Evolutionary conservation across 1,140 invertebrate species (phyloP).

Genomic region (Drosophila sproati): DNA sequence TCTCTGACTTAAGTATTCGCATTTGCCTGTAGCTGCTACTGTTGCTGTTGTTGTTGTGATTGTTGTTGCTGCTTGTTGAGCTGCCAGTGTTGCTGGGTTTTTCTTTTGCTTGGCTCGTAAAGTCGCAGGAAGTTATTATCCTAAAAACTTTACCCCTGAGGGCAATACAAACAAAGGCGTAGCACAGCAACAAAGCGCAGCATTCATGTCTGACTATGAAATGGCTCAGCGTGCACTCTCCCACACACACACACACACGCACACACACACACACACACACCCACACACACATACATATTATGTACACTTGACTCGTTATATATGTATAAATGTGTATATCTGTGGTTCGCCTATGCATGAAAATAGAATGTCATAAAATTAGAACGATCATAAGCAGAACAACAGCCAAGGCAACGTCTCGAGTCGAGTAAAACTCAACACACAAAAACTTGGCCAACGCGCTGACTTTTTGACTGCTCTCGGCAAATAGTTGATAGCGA

Average conservation of each 20-base stretch:
- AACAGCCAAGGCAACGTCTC: conserved; percentile 6
- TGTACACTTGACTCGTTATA: not conserved
- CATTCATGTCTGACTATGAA: conserved; percentile 80
- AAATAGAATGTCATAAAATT: conserved; percentile 83
- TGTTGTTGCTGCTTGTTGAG: conserved; percentile 34
- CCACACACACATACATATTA: conserved; percentile 16
- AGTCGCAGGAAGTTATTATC: conserved; percentile 84
- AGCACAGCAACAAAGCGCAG: conserved; percentile 78
- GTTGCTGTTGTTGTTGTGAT: conserved; percentile 35
- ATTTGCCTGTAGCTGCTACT: conserved; percentile 67
- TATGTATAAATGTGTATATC: conserved; percentile 14
- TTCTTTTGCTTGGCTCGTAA: conserved; percentile 75
- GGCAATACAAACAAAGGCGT: conserved; percentile 83
- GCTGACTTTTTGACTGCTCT: conserved; percentile 77
- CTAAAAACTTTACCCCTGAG: conserved; percentile 84
- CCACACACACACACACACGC: conserved; percentile 27
- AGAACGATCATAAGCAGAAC: conserved; percentile 71
- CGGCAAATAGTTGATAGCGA: conserved; percentile 75
- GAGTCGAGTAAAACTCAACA: conserved; percentile 22
- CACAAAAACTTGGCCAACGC: conserved; percentile 56
- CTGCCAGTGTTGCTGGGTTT: conserved; percentile 49
- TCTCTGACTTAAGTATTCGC: conserved; percentile 72
- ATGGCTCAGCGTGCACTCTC: conserved; percentile 58
- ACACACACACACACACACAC: conserved; percentile 18
- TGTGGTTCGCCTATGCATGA: conserved; percentile 71